Base-by-base conservation (phyloP, 2,797 vertebrate species). In the Lepus oiostolus region DNA sequence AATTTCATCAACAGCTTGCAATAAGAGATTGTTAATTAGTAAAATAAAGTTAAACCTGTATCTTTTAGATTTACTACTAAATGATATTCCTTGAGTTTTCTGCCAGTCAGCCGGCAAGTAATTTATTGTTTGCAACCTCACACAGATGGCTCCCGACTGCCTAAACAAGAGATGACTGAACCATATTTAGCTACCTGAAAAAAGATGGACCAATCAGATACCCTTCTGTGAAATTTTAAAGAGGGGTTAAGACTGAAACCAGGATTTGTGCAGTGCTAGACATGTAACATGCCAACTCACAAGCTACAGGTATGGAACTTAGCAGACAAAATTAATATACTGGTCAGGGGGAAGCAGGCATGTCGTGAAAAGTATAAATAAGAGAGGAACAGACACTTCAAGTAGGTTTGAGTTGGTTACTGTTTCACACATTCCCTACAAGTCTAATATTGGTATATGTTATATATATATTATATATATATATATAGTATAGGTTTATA, bases 41-140 rank as follows among this genome's bases (percentile, higher is more conserved):
- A 80, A 28, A 92, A 88, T 75, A 85, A 62, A 58, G 14, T 90
- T 81, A 60, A 22, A 54, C 3, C 2, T 24, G 4, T 58, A 62
- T 38, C 54, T 88, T 88, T 63, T 11, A 89, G 54, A n/a, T 72
- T 95, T 74, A 93, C 54, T 67, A 35, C 54, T 74, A 84, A 71
- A 10, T 47, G 19, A 68, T 24, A 62, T 16, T 63, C 35, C 50
- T 76, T 88, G 17, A 9, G 7, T 28, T 58, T 80, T 83, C 28
- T 91, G 4, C 14, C 76, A 82, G 8, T 17, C 58, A 81, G 32
- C 0, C 85, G 90, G 19, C n/a, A 72, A 2, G 16, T 13, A 38
- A 62, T 38, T 47, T 90, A 50, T 77, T 94, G 71, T 83, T 71
- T 21, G 92, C 52, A 38, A 79, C 0, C 42, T 54, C 58, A 87